These are phyloP conservation scores for Euura saliciscinereae DNA, from an alignment of 1,140 invertebrate genomes.

Conservation along the genomic window DNA sequence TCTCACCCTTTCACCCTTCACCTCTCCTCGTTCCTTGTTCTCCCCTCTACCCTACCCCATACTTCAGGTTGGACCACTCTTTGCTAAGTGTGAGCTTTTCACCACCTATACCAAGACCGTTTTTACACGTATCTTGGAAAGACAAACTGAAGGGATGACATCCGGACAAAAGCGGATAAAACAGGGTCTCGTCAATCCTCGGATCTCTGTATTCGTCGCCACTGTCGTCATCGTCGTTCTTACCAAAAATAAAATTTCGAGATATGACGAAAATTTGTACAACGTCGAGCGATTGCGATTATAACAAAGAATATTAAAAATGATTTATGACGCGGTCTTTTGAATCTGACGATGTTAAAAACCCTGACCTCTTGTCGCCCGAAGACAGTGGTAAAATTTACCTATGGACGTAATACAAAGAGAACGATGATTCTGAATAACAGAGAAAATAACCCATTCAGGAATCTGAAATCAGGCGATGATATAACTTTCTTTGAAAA, in stretches of 20 bases:
- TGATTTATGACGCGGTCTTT: not conserved
- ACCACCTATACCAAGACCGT: not conserved
- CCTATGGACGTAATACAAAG: no score
- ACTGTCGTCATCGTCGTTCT: not conserved
- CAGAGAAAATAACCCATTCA: no score
- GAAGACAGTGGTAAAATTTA: no score
- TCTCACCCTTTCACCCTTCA: not conserved
- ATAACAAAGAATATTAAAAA: not conserved
- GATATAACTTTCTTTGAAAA: no score
- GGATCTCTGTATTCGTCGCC: not conserved
- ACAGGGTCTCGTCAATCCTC: conserved; percentile 1
- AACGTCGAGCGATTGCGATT: not conserved
- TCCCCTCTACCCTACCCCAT: not conserved
- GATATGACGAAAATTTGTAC: not conserved
- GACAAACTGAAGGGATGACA: not conserved
- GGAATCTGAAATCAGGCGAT: no score
- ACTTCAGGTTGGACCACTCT: not conserved
- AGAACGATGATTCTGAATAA: no score
- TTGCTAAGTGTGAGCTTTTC: not conserved
- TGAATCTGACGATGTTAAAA: not conserved
- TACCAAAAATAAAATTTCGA: not conserved
- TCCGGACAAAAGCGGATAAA: conserved; percentile 1
- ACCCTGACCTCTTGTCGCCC: no score
- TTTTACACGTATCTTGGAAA: not conserved
- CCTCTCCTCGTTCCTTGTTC: no score